These are phyloP conservation scores for Chlamydotis undulata DNA, from an alignment of 2,113 vertebrate species.

Conservation along the genomic window DNA sequence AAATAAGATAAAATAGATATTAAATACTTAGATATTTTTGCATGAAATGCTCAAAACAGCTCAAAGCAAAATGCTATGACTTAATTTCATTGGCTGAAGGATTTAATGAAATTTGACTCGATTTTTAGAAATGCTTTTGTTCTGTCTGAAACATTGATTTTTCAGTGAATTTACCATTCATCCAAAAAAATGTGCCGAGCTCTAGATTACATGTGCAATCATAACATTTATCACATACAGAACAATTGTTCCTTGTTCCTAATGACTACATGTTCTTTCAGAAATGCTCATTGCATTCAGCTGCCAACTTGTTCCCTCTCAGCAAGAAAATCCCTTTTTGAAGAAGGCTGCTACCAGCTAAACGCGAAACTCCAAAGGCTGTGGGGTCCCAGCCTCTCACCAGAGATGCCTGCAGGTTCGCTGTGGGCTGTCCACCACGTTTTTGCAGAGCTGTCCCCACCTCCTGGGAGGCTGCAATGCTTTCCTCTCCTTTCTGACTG, in stretches of 20 bases:
- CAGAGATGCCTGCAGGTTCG: accelerated
- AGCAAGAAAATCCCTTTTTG: background rate
- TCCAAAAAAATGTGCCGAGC: background rate
- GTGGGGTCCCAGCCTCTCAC: background rate
- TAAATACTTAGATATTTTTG: background rate
- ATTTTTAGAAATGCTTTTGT: background rate
- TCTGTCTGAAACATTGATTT: background rate
- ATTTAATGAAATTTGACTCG: background rate
- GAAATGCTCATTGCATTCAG: background rate
- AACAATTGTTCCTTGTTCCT: background rate
- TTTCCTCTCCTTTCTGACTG: background rate
- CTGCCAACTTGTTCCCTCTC: background rate
- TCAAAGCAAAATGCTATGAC: background rate
- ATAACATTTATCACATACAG: background rate
- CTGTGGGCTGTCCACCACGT: accelerated
- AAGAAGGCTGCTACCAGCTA: background rate
- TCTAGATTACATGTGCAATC: background rate
- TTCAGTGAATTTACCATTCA: background rate
- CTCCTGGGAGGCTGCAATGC: background rate
- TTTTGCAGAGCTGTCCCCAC: background rate
- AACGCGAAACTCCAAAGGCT: background rate
- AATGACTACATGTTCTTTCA: background rate
- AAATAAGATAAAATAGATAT: background rate
- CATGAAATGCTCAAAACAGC: background rate
- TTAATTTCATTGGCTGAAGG: background rate